Percentiles rank a stretch among this genome's conserved stretches.
Evolutionary conservation across 2,888 invertebrate species (phyloP).

Genomic region (Polyommatus icarus): DNA sequence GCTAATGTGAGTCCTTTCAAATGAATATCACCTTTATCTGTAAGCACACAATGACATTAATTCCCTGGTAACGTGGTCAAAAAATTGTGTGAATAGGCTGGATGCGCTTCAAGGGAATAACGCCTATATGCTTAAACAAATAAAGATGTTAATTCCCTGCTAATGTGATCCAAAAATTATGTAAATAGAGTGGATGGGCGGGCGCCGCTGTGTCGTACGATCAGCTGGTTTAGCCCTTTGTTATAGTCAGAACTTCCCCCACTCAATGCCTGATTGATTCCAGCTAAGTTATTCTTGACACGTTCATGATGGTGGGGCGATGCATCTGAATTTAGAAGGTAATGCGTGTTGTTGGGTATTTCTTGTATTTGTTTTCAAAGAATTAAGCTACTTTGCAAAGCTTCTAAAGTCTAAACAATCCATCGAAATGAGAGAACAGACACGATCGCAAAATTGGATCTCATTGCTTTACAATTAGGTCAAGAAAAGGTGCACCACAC

Average conservation of each 20-base stretch:
- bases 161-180: neutral
- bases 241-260: neutral
- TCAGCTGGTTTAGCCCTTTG: slow-evolving; percentile 15
- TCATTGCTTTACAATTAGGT: too few relatives aligned
- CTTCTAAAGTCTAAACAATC: too few relatives aligned
- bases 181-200: neutral
- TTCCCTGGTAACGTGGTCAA: neutral
- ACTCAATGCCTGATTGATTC: slow-evolving; percentile 15
- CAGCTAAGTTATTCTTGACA: slow-evolving; percentile 11
- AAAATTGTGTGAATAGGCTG: neutral
- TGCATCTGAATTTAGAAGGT: neutral
- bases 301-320: neutral
- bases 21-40: neutral
- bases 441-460: too few relatives aligned
- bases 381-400: too few relatives aligned
- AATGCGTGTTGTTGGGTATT: neutral
- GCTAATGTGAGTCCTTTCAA: neutral
- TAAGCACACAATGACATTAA: neutral
- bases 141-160: neutral
- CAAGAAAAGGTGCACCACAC: too few relatives aligned
- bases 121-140: neutral
- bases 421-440: too few relatives aligned
- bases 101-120: neutral
- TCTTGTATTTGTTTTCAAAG: neutral
- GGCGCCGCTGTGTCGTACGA: slow-evolving; percentile 18